A percentile compares a stretch with the other conserved stretches of the same genome.
phyloP scores from a whole-genome alignment of 1,140 invertebrate species.

The Caenorhabditis briggsae region DNA sequence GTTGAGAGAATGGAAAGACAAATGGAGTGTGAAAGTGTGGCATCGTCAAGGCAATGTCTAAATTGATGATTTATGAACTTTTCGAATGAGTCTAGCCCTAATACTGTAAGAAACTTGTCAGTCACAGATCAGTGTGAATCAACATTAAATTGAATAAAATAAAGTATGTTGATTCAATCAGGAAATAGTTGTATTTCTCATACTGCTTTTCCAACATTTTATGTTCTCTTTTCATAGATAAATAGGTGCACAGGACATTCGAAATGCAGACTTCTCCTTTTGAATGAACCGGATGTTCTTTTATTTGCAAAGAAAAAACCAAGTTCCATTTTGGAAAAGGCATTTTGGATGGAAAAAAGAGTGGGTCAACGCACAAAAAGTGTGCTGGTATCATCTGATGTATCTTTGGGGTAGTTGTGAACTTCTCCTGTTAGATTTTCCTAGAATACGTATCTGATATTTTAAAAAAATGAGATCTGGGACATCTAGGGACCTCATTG shows the following conservation, averaged over 20 bases:
- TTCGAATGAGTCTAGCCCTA: background rate
- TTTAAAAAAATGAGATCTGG: no score
- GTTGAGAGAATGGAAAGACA: background rate
- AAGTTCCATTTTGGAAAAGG: background rate
- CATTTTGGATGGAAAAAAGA: background rate
- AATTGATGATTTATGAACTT: slow-evolving; percentile 30
- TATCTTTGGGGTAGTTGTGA: no score
- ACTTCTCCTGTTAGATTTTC: background rate
- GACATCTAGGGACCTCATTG: no score
- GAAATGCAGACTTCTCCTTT: background rate
- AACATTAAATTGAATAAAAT: no score
- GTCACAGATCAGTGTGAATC: no score
- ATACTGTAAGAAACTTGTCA: no score
- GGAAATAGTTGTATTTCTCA: background rate
- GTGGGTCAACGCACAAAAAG: background rate
- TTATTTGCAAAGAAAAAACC: slow-evolving; percentile 12
- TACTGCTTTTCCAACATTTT: background rate
- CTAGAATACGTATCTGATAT: background rate
- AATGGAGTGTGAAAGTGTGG: background rate
- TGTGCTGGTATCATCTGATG: background rate
- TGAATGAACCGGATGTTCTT: slow-evolving; percentile 39
- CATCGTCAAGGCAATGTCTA: background rate
- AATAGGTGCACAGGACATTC: background rate
- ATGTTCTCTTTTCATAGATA: background rate
- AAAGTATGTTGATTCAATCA: background rate